Percentiles rank a stretch among this genome's conserved stretches.
Conservation (phyloP, 2,797 vertebrate species). For the Malurus leucopterus region DNA sequence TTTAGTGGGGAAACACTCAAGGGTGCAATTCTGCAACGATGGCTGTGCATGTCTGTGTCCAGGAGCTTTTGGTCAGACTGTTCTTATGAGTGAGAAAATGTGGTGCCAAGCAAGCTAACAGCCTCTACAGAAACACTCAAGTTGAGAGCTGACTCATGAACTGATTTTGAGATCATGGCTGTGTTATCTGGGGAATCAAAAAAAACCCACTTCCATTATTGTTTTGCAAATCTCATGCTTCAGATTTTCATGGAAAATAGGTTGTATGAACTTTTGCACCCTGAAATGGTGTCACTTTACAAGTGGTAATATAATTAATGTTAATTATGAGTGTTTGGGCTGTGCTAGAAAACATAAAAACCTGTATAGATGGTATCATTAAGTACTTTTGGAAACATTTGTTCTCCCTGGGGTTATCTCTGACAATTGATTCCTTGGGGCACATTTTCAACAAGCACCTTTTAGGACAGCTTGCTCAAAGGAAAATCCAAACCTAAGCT, state of each 20-base stretch:
- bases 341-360: slow-evolving; percentile 5
- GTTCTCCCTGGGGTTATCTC: neutral
- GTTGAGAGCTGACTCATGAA: neutral
- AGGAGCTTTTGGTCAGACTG: neutral
- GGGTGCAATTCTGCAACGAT: neutral
- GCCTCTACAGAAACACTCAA: neutral
- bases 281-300: neutral
- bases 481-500: neutral
- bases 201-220: neutral
- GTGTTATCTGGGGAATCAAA: neutral
- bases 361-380: neutral
- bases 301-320: neutral
- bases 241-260: neutral
- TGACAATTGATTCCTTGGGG: neutral
- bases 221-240: neutral
- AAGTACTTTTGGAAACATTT: slow-evolving; percentile 3
- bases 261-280: neutral
- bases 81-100: neutral
- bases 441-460: neutral
- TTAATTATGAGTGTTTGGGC: neutral
- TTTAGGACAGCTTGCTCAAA: neutral
- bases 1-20: neutral
- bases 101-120: neutral
- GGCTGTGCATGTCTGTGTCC: fast-evolving
- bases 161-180: neutral